Conservation (phyloP, 2,888 invertebrate species). For the Monopis laevigella region DNA sequence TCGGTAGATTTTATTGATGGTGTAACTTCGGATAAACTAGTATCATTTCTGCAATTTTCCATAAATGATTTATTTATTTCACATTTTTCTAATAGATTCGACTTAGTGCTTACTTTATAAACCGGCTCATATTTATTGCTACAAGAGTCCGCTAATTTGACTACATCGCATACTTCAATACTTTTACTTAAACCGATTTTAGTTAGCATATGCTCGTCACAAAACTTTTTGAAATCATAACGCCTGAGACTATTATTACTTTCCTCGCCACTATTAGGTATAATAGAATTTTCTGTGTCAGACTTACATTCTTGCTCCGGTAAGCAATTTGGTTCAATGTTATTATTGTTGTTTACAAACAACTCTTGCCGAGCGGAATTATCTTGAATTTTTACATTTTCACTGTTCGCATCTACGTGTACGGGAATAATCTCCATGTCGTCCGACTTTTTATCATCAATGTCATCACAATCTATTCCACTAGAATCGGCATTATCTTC, state of each 20-base stretch:
- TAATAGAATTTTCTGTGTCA: constrained; percentile 34
- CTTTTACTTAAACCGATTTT: neutral
- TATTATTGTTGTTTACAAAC: constrained; percentile 23
- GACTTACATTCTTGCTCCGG: neutral
- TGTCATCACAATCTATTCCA: constrained; percentile 72
- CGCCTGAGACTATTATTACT: constrained; percentile 27
- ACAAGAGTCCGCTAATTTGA: constrained; percentile 2
- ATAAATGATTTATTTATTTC: neutral
- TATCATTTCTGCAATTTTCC: neutral
- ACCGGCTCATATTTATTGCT: neutral
- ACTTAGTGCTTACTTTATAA: neutral
- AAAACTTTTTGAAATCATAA: constrained; percentile 41
- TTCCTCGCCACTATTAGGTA: constrained; percentile 34
- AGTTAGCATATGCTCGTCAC: constrained; percentile 50
- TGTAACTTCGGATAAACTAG: neutral
- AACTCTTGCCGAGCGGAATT: too few species aligned
- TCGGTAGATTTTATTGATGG: neutral
- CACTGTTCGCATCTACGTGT: constrained; percentile 22
- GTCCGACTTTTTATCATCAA: constrained; percentile 63
- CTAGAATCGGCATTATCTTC: constrained; percentile 68
- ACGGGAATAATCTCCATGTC: constrained; percentile 46
- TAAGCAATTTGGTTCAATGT: neutral
- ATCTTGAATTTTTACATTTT: neutral
- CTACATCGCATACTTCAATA: neutral
- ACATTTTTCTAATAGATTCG: neutral